Conservation (phyloP, 2,113 vertebrate species). For the Etheostoma spectabile region DNA sequence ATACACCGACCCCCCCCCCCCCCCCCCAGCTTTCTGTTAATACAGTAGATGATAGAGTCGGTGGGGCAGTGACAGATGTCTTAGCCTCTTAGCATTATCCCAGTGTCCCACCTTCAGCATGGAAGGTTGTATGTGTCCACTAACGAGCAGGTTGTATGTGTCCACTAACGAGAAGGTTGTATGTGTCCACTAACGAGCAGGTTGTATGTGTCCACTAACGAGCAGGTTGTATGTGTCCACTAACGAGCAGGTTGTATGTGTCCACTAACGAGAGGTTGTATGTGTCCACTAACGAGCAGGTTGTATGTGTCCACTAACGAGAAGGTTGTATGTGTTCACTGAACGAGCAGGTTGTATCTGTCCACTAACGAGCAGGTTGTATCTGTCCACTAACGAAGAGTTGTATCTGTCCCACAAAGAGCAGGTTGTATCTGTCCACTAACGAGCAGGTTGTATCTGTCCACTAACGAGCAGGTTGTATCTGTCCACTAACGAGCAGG, state of each 20-base stretch:
- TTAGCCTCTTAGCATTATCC: constrained; percentile 57
- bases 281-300: neutral
- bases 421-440: constrained; percentile 9
- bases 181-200: neutral
- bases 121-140: constrained; percentile 2
- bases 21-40: constrained; percentile 6
- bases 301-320: constrained; percentile 4
- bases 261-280: constrained; percentile 9
- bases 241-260: neutral
- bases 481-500: neutral
- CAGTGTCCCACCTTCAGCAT: constrained; percentile 8
- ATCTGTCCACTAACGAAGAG: neutral
- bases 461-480: constrained; percentile 5
- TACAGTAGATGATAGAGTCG: constrained; percentile 49
- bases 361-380: constrained; percentile 7
- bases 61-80: constrained; percentile 35
- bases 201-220: constrained; percentile 4
- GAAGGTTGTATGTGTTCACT: no score
- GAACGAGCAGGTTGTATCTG: constrained; percentile 6
- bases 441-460: constrained; percentile 1
- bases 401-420: no score
- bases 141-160: neutral
- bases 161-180: constrained; percentile 1
- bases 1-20: neutral
- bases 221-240: constrained; percentile 9